Conservation (phyloP, 2,888 invertebrate genomes). For the Melanotus villosus region DNA sequence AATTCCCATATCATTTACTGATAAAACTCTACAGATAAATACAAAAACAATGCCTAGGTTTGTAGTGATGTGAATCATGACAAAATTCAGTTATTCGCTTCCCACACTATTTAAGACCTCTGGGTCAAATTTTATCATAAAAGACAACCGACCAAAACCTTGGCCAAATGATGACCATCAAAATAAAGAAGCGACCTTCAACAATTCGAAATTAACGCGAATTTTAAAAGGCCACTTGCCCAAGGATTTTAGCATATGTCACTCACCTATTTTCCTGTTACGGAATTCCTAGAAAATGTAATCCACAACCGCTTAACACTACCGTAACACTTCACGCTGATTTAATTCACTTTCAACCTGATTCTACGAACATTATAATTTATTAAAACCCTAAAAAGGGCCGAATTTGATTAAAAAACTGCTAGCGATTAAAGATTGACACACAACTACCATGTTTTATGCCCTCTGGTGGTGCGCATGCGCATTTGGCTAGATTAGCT, state of each 20-base stretch:
- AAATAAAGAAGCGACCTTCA: slow-evolving; percentile 1
- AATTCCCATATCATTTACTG: too few species aligned
- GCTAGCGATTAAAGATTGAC: slow-evolving; percentile 35
- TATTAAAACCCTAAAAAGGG: slow-evolving; percentile 22
- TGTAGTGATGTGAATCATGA: too few species aligned
- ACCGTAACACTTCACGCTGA: slow-evolving; percentile 15
- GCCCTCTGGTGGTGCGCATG: slow-evolving; percentile 14
- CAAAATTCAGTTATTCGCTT: neutral
- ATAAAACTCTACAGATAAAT: too few species aligned
- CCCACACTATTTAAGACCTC: neutral
- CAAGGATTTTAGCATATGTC: slow-evolving; percentile 45
- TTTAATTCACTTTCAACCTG: slow-evolving; percentile 15
- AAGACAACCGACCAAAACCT: neutral
- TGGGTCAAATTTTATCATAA: neutral
- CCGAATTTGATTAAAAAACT: slow-evolving; percentile 22
- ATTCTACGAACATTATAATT: slow-evolving; percentile 25
- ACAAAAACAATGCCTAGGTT: too few species aligned
- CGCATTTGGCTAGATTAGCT: slow-evolving; percentile 6
- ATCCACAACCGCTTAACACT: slow-evolving; percentile 3
- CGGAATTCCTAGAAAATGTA: slow-evolving; percentile 1
- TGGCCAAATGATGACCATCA: neutral
- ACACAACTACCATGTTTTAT: slow-evolving; percentile 38
- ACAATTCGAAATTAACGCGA: slow-evolving; percentile 17
- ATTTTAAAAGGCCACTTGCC: slow-evolving; percentile 40
- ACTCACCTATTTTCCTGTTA: slow-evolving; percentile 39